Conservation (phyloP, 2,797 vertebrate species). For the Sebastes taczanowskii region DNA sequence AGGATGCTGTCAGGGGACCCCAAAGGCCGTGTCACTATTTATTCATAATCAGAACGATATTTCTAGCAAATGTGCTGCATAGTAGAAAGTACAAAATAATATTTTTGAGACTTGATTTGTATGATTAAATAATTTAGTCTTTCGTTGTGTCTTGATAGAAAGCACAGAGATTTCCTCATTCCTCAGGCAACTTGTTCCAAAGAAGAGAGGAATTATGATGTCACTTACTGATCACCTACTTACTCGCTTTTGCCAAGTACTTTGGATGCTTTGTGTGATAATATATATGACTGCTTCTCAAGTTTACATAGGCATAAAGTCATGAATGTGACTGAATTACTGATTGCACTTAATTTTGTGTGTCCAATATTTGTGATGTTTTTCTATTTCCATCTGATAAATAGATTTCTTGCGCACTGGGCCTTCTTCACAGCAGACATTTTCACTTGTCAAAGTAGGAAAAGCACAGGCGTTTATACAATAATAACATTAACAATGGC, state of each 20-base stretch:
- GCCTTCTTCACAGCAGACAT: not conserved
- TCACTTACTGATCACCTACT: not conserved
- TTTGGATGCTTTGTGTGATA: not conserved
- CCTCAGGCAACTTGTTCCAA: not conserved
- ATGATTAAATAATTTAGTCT: not conserved
- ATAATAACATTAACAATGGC: not conserved
- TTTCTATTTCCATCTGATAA: not conserved
- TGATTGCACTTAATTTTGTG: not conserved
- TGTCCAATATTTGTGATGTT: not conserved
- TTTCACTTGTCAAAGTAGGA: not conserved
- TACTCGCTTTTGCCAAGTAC: not conserved
- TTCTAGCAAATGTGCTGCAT: not conserved
- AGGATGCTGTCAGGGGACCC: slow-evolving; percentile 83
- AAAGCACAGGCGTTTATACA: not conserved
- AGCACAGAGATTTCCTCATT: not conserved
- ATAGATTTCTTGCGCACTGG: not conserved
- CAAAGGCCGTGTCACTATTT: slow-evolving; percentile 72
- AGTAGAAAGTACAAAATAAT: not conserved
- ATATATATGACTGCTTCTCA: not conserved
- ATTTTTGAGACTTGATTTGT: not conserved
- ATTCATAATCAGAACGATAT: slow-evolving; percentile 38
- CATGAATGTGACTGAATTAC: not conserved
- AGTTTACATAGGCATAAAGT: not conserved
- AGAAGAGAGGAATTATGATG: not conserved
- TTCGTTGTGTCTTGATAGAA: not conserved